phyloP scores from a whole-genome alignment of 2,888 invertebrate species.

The Argyresthia goedartella region DNA sequence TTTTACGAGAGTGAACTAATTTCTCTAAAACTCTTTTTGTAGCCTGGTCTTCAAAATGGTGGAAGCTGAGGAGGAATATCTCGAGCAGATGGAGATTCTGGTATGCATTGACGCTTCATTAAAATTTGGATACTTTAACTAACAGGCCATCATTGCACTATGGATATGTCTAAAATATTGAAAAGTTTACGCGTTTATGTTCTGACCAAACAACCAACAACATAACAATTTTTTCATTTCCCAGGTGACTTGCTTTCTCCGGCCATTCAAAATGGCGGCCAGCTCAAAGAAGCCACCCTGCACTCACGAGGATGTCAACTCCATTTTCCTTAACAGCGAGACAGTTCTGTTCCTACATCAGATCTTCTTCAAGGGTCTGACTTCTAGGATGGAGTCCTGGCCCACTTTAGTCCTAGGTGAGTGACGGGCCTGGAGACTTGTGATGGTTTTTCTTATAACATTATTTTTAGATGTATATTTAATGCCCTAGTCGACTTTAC shows the following conservation, averaged over 20 bases:
- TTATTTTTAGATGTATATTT: too few relatives aligned
- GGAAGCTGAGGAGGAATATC: slow-evolving; percentile 93
- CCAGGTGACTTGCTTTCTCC: slow-evolving; percentile 84
- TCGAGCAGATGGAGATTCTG: slow-evolving; percentile 87
- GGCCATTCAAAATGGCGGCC: slow-evolving; percentile 94
- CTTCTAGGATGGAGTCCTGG: slow-evolving; percentile 93
- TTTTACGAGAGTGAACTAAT: too few relatives aligned
- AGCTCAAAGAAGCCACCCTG: slow-evolving; percentile 94
- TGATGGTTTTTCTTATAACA: slow-evolving; percentile 1
- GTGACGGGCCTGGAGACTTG: too few relatives aligned
- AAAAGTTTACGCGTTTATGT: too few relatives aligned
- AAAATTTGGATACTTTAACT: too few relatives aligned
- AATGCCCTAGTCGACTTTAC: too few relatives aligned
- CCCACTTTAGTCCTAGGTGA: slow-evolving; percentile 92
- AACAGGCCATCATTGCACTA: too few relatives aligned
- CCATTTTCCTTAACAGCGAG: slow-evolving; percentile 93
- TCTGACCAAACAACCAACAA: too few relatives aligned
- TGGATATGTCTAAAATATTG: too few relatives aligned
- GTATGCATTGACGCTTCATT: slow-evolving; percentile 24
- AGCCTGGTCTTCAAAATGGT: slow-evolving; percentile 92
- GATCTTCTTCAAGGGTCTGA: slow-evolving; percentile 93
- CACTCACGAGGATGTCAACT: slow-evolving; percentile 93
- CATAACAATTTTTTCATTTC: too few relatives aligned
- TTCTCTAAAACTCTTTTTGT: slow-evolving; percentile 14
- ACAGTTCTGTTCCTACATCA: slow-evolving; percentile 93